Evolutionary conservation across 2,113 vertebrate species (phyloP), one percentile per base, ranked within the genome.

Genomic region (Chionis minor): DNA sequence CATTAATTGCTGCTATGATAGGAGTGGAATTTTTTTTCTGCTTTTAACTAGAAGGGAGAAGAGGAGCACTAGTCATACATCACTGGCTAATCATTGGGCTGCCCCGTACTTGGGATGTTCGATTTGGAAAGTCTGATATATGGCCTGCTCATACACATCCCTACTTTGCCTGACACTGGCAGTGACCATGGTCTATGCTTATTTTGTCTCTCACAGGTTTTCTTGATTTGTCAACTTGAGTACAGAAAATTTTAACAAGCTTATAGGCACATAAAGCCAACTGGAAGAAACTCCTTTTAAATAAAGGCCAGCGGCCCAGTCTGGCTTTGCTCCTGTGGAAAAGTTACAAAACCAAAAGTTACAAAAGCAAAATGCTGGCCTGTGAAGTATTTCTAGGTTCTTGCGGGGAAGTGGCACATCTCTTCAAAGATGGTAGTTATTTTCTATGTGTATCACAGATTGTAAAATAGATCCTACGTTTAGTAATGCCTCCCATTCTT

Each of bases 381-480:
- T 81, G 35, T 69, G 45, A 35, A 80, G 23, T n/a, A 9, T 52
- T 85, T 65, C 40, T 4, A 0, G 13, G 9, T 77, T 94, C 24
- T 70, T 72, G 14, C 27, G 12, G 58, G 44, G 35, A 81, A 72
- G 27, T 15, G 32, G 13, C 45, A 58, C 2, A 4, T 83, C 32
- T 73, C 74, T 89, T 89, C 19, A 21, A 63, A 73, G 38, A 24
- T 2, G 18, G 28, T 58, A 58, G 56, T 55, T 92, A 23, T 5
- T 81, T 94, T 27, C 2, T 6, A 0, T 13, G 15, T 45, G 6
- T 1, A 1, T 51, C 45, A 14, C 42, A 85, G 47, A 12, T 71
- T 59, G 59, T 51, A 63, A 56, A 12, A 24, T 7, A 20, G 7
- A 14, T 44, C 4, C 1, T 5, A 4, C 0, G 0, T 49, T 58